Evolutionary conservation across 2,797 vertebrate genomes (phyloP), one percentile per base, ranked within the genome.

Genomic region (Tokudaia muenninki): DNA sequence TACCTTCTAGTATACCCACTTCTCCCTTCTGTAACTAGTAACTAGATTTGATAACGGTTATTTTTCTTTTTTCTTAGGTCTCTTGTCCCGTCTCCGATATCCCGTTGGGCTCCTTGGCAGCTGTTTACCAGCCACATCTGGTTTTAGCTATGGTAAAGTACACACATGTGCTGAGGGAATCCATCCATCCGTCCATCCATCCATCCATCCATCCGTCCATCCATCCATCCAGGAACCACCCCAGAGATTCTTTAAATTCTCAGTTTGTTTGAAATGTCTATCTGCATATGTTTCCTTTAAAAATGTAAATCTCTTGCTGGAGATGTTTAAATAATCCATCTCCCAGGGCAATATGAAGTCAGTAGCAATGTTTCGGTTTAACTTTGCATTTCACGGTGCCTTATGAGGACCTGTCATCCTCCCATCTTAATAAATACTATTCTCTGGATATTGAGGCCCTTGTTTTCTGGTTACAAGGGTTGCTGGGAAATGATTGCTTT

Each of bases 141-240:
- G 98, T 44, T 97, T 99, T 98, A 99, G 98, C 98, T 99, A 99
- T n/a, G 99, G 99, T 99, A 98, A 96, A 11, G 75, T 96, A 95
- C 92, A 86, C 21, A 7, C 6, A 50, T 3, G 14, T 93, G 9
- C 95, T 92, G 83, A 87, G 52, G 44, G 67, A 29, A 55, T 59
- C 31, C 11, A 12, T 11, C 44, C 24, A 41, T 26, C n/a, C 17
- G 22, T 14, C 50, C 17, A 4, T 19, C 44, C 37, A 41, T 13
- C n/a, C 31, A 37, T 6, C 41, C 52, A 55, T 59, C 31, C 10
- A 12, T 8, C 44, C 24, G n/a, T 22, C n/a, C 17, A 26, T 59
- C 31, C 10, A 12, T 11, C 44, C 24, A 41, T 26, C 41, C 37
- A 50, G 61, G 34, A 88, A 11, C 80, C 6, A n/a, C 14, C 26